Conservation (phyloP, 2,888 invertebrate species). For the Cantharis lateralis region DNA sequence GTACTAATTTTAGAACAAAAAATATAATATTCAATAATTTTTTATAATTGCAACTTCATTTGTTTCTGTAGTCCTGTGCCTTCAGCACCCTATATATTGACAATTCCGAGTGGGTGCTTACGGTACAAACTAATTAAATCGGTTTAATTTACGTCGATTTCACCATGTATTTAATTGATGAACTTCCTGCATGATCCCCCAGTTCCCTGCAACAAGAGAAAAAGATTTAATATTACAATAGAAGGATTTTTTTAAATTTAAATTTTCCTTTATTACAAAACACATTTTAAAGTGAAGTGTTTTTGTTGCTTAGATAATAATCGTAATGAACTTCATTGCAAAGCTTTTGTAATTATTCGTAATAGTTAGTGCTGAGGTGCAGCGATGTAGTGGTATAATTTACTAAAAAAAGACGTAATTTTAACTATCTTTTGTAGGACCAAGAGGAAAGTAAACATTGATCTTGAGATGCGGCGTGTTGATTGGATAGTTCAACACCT, state of each 20-base stretch:
- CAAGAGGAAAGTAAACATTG: constrained; percentile 55
- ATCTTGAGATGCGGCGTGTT: constrained; percentile 57
- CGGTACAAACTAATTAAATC: neutral
- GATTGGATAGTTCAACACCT: constrained; percentile 57
- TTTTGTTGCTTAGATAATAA: neutral
- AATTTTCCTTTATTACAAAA: neutral
- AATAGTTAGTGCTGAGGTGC: neutral
- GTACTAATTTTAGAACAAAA: neutral
- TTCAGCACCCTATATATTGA: neutral
- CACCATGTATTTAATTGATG: neutral
- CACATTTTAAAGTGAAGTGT: neutral
- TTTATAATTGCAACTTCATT: neutral
- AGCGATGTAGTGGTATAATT: neutral
- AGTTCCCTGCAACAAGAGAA: neutral
- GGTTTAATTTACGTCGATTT: neutral
- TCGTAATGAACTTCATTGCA: neutral
- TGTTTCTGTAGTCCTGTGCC: neutral
- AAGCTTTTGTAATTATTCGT: no score
- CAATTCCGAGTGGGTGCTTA: neutral
- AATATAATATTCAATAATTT: neutral
- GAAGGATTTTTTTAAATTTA: no score
- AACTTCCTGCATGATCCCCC: neutral
- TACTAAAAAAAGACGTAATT: constrained; percentile 5
- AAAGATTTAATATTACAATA: no score
- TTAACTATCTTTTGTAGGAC: constrained; percentile 15